Evolutionary conservation across 2,113 vertebrate genomes (phyloP).

Genomic region (Clarias gariepinus): DNA sequence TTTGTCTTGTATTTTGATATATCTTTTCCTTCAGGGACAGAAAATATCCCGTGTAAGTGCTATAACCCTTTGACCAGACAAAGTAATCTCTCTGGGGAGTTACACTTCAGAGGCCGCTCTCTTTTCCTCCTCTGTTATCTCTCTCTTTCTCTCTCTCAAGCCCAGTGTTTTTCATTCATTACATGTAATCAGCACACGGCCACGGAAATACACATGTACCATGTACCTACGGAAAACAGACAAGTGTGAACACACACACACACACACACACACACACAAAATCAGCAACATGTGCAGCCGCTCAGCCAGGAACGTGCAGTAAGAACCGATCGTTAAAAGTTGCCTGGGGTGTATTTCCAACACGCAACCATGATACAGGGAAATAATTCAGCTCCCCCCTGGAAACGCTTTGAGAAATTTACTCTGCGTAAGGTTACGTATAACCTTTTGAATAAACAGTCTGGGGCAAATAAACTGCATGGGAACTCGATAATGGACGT

Average conservation of each 20-base stretch:
- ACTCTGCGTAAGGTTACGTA: neutral
- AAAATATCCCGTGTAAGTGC: constrained; percentile 17
- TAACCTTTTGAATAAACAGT: neutral
- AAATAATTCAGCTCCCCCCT: neutral
- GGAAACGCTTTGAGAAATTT: neutral
- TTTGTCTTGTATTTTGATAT: constrained; percentile 9
- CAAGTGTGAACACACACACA: neutral
- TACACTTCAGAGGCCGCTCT: constrained; percentile 3
- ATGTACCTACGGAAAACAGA: constrained; percentile 1
- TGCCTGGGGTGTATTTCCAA: constrained; percentile 21
- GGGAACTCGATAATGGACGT: neutral
- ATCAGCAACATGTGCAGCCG: neutral
- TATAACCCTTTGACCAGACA: constrained; percentile 30
- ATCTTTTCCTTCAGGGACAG: constrained; percentile 4
- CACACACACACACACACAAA: constrained; percentile 21
- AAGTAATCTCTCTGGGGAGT: constrained; percentile 11
- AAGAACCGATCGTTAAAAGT: neutral
- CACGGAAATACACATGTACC: constrained; percentile 8
- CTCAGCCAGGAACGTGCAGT: neutral
- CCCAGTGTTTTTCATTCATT: constrained; percentile 24
- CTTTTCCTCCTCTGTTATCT: neutral
- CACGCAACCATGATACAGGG: neutral
- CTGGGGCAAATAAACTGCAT: neutral
- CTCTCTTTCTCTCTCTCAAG: neutral
- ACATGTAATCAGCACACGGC: constrained; percentile 16